phyloP scores from a whole-genome alignment of 1,140 invertebrate species.

The Physella acuta region DNA sequence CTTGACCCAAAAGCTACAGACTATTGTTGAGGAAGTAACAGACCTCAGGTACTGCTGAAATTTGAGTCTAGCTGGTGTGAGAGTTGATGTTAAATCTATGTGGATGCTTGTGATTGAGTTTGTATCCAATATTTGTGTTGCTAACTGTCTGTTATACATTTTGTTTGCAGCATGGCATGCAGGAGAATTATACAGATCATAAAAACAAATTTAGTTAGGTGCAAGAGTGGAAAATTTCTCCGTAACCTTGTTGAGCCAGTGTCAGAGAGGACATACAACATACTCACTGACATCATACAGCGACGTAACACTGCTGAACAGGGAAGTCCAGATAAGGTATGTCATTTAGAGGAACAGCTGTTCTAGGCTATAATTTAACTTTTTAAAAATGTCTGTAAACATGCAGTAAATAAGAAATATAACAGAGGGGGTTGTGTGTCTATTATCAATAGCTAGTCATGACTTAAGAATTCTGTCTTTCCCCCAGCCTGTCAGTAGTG shows the following conservation, averaged over 20 bases:
- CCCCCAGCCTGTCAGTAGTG: slow-evolving; percentile 2
- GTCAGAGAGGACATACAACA: not conserved
- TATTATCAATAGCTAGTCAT: too few species aligned
- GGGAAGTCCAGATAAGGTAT: not conserved
- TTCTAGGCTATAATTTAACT: not conserved
- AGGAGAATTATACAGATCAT: slow-evolving; percentile 14
- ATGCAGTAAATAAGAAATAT: too few species aligned
- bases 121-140: not conserved
- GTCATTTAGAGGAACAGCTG: too few species aligned
- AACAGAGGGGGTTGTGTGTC: too few species aligned
- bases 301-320: not conserved
- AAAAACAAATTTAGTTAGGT: slow-evolving; percentile 8
- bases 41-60: slow-evolving; percentile 35
- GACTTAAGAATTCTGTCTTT: too few species aligned
- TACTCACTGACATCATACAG: not conserved
- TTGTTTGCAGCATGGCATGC: slow-evolving; percentile 10
- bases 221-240: slow-evolving; percentile 22
- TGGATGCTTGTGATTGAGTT: not conserved
- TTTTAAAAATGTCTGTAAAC: not conserved
- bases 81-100: not conserved
- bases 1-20: slow-evolving; percentile 55
- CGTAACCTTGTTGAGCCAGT: slow-evolving; percentile 6
- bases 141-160: not conserved
- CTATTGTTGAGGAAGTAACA: slow-evolving; percentile 54
- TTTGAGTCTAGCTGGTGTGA: not conserved